Evolutionary conservation across 30 jellyfish, hydroid and myxozoan species (phyloP).

Genomic region (Nemopilema nomurai): DNA sequence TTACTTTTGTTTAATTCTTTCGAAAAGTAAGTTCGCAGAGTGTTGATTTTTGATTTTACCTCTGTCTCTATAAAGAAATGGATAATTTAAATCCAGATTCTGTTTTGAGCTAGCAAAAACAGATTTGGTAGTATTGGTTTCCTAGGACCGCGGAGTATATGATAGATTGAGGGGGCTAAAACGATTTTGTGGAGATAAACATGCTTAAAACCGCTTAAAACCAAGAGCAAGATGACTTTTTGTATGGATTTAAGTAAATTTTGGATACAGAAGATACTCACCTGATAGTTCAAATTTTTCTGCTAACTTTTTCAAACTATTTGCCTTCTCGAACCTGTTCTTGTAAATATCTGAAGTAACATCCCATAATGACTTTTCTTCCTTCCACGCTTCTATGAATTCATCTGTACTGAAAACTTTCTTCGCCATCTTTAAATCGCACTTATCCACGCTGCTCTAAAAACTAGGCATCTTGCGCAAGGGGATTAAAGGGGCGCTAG

Average conservation of each 20-base stretch:
- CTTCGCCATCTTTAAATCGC: background rate
- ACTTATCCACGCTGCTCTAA: background rate
- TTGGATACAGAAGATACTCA: conserved; percentile 3
- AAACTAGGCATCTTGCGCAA: background rate
- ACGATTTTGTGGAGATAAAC: background rate
- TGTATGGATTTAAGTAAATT: background rate
- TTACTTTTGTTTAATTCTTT: conserved; percentile 20
- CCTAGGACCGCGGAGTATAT: background rate
- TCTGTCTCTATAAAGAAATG: conserved; percentile 30
- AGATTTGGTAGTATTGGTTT: background rate
- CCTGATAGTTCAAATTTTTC: conserved; percentile 6
- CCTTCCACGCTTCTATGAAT: background rate
- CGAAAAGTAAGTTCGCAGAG: conserved; percentile 48
- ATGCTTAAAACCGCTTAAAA: background rate
- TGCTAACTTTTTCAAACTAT: conserved; percentile 6
- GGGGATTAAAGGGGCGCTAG: background rate
- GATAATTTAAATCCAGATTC: background rate
- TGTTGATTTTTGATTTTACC: conserved; percentile 32
- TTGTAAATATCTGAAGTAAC: conserved; percentile 26
- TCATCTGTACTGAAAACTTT: background rate
- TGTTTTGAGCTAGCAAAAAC: background rate
- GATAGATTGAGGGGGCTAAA: background rate
- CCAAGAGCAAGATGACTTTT: background rate
- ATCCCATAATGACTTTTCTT: conserved; percentile 29
- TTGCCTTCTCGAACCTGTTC: conserved; percentile 42